Evolutionary conservation across 2,888 invertebrate genomes (phyloP).

Genomic region (Nesidiocoris tenuis): DNA sequence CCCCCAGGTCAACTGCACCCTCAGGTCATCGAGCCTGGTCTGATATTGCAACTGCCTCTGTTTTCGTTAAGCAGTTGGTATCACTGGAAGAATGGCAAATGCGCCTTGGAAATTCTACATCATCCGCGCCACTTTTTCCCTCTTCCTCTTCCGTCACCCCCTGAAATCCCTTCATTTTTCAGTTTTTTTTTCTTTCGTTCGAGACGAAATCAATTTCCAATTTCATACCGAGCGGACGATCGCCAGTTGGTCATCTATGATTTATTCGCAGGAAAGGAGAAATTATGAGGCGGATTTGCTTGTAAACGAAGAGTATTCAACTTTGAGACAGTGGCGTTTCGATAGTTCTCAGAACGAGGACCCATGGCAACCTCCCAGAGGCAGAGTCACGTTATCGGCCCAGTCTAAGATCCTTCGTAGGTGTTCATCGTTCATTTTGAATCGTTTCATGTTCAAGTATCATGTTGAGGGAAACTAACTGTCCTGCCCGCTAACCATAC

Average conservation of each 20-base stretch:
- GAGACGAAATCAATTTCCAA: too few relatives aligned
- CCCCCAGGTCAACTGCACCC: too few relatives aligned
- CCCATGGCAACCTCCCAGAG: conserved; percentile 28
- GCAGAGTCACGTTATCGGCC: conserved; percentile 17
- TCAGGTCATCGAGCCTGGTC: too few relatives aligned
- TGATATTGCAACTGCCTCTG: too few relatives aligned
- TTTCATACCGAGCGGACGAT: too few relatives aligned
- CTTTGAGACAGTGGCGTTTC: conserved; percentile 24
- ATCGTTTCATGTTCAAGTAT: neutral
- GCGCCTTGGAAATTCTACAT: too few relatives aligned
- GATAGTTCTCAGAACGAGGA: conserved; percentile 21
- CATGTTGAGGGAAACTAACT: neutral
- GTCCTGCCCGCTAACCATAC: neutral
- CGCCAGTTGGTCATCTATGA: neutral
- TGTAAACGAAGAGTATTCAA: conserved; percentile 24
- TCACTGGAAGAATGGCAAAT: too few relatives aligned
- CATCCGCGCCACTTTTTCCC: too few relatives aligned
- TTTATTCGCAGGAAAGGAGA: conserved; percentile 33
- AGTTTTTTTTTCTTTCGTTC: too few relatives aligned
- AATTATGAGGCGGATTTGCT: conserved; percentile 30
- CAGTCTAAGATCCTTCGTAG: neutral
- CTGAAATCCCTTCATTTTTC: too few relatives aligned
- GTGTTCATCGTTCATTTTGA: neutral
- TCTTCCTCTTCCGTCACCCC: too few relatives aligned
- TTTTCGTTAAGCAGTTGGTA: too few relatives aligned